A percentile compares a stretch with the other conserved stretches of the same genome.
phyloP scores from a whole-genome alignment of 2,797 vertebrate species.

The Artibeus lituratus region DNA sequence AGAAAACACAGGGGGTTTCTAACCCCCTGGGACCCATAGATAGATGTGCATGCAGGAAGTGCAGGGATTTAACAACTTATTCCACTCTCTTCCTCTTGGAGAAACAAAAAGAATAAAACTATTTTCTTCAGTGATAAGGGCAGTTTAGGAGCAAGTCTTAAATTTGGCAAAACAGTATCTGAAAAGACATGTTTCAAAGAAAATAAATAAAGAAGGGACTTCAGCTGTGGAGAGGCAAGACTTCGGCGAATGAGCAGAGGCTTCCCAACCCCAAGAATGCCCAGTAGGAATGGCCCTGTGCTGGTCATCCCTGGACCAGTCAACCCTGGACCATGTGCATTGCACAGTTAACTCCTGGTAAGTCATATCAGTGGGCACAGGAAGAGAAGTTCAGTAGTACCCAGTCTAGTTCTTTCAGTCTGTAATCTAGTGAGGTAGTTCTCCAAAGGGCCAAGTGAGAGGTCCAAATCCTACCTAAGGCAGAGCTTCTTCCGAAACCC shows the following conservation, averaged over 20 bases:
- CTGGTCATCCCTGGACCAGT: not conserved
- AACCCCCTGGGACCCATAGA: not conserved
- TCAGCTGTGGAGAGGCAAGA: not conserved
- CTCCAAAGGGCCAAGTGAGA: not conserved
- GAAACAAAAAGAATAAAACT: not conserved
- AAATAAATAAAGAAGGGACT: not conserved
- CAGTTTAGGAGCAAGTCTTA: not conserved
- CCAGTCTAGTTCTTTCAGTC: not conserved
- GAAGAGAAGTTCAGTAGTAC: not conserved
- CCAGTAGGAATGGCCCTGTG: not conserved
- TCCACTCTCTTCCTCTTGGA: not conserved
- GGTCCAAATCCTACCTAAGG: not conserved
- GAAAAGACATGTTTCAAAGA: not conserved
- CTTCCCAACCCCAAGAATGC: not conserved
- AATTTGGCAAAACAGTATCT: not conserved
- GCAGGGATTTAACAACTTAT: not conserved
- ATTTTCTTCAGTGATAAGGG: not conserved
- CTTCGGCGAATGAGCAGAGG: not conserved
- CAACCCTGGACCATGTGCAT: not conserved
- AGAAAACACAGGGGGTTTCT: not conserved
- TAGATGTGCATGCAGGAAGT: not conserved
- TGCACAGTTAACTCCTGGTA: not conserved
- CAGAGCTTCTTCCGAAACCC: not conserved
- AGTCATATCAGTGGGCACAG: not conserved
- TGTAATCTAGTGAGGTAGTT: not conserved